A percentile compares a stretch with the other conserved stretches of the same genome.
These are phyloP conservation scores for Myiagra hebetior DNA, from an alignment of 2,113 vertebrate species.

Conservation along the genomic window DNA sequence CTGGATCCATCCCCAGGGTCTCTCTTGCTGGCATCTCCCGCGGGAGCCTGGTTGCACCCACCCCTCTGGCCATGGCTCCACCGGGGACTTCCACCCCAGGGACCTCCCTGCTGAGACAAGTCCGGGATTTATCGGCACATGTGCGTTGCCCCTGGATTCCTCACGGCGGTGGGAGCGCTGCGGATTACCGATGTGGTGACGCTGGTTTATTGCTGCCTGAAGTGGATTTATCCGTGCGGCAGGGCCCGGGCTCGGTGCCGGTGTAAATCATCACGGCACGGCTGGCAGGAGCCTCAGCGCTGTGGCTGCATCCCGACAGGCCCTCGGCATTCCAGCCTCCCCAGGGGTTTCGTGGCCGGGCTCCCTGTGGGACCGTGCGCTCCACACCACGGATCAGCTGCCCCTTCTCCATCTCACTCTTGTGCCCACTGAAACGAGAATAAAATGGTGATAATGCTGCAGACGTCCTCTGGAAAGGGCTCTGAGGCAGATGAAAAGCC, in stretches of 20 bases:
- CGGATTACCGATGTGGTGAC: neutral
- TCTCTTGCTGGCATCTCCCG: neutral
- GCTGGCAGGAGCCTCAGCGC: rapidly evolving
- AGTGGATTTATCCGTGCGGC: neutral
- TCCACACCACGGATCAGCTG: rapidly evolving
- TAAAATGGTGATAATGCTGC: constrained; percentile 28
- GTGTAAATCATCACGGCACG: neutral
- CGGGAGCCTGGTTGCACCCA: neutral
- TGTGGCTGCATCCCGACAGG: neutral
- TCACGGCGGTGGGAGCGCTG: neutral
- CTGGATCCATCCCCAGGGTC: neutral
- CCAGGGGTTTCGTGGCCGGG: rapidly evolving
- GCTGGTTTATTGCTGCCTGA: constrained; percentile 21
- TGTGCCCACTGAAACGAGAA: neutral
- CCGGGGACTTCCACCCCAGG: neutral
- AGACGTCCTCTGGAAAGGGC: constrained; percentile 42
- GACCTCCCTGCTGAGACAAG: neutral
- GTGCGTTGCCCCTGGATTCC: neutral
- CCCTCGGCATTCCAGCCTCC: neutral
- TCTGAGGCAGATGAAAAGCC: constrained; percentile 53
- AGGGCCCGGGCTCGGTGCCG: neutral
- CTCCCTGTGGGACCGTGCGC: rapidly evolving
- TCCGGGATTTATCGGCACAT: neutral
- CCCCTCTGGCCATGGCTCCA: neutral
- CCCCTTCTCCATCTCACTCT: neutral